Evolutionary conservation across 2,797 vertebrate genomes (phyloP).

Genomic region (Chelon labrosus): DNA sequence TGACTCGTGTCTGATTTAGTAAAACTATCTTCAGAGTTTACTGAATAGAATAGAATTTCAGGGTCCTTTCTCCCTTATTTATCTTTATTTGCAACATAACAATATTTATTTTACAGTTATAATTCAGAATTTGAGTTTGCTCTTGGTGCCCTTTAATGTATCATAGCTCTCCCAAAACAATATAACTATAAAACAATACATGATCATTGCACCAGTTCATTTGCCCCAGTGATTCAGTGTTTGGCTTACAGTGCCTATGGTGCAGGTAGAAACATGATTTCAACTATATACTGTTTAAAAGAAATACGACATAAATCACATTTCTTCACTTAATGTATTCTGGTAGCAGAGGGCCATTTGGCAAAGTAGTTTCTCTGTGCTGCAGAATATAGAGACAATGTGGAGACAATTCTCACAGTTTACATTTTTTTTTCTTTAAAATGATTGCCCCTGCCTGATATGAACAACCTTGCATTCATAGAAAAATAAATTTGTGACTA

Average conservation of each 20-base stretch:
- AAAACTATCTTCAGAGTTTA: constrained; percentile 49
- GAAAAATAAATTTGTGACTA: constrained; percentile 90
- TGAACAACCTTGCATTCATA: constrained; percentile 86
- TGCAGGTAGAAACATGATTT: constrained; percentile 72
- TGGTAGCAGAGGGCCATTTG: constrained; percentile 77
- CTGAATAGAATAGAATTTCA: constrained; percentile 50
- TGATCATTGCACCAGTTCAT: constrained; percentile 51
- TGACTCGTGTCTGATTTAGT: constrained; percentile 53
- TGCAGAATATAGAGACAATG: constrained; percentile 84
- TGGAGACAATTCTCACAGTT: constrained; percentile 83
- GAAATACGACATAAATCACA: constrained; percentile 73
- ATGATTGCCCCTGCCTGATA: constrained; percentile 87
- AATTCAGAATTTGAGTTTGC: constrained; percentile 53
- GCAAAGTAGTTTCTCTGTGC: constrained; percentile 83
- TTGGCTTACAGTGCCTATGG: constrained; percentile 72
- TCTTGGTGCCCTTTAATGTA: constrained; percentile 48
- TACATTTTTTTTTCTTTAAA: constrained; percentile 82
- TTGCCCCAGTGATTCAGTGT: constrained; percentile 60
- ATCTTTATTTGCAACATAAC: constrained; percentile 51
- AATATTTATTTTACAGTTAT: constrained; percentile 43
- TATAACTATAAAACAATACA: constrained; percentile 52
- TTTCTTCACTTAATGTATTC: constrained; percentile 74
- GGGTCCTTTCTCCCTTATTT: constrained; percentile 24
- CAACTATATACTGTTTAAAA: constrained; percentile 70
- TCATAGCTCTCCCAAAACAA: constrained; percentile 48